A percentile compares a stretch with the other conserved stretches of the same genome.
Evolutionary conservation across 2,888 invertebrate species (phyloP).

Genomic region (Hypsopygia costalis): DNA sequence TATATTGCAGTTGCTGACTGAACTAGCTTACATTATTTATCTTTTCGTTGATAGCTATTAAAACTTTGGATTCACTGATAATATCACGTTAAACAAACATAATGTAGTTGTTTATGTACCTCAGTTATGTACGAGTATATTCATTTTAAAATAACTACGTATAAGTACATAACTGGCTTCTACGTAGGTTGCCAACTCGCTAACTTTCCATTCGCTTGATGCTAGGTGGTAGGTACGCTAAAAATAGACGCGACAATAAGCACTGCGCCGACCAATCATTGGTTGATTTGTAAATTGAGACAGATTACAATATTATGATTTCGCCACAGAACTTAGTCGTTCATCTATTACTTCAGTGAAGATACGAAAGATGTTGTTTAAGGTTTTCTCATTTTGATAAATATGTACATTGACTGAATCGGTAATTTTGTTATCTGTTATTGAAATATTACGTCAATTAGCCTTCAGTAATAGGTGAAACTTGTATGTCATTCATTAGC

Average conservation of each 20-base stretch:
- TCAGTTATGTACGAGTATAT: too few relatives aligned
- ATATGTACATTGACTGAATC: too few relatives aligned
- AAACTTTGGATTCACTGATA: too few relatives aligned
- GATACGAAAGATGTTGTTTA: too few relatives aligned
- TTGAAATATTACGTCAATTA: constrained; percentile 34
- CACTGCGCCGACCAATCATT: constrained; percentile 52
- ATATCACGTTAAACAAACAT: too few relatives aligned
- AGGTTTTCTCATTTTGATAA: too few relatives aligned
- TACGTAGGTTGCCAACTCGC: constrained; percentile 61
- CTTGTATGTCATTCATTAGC: constrained; percentile 37
- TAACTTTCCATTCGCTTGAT: constrained; percentile 70
- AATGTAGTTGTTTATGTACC: too few relatives aligned
- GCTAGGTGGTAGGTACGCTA: constrained; percentile 51
- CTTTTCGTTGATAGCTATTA: too few relatives aligned
- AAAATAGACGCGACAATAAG: constrained; percentile 64
- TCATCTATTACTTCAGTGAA: neutral
- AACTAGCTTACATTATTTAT: too few relatives aligned
- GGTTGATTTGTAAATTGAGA: constrained; percentile 34
- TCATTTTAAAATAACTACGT: neutral
- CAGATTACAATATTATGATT: constrained; percentile 12
- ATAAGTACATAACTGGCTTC: constrained; percentile 18
- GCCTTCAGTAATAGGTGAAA: constrained; percentile 39
- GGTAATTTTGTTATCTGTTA: constrained; percentile 31
- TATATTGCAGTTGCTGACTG: too few relatives aligned
- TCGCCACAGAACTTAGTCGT: neutral